Conservation (phyloP, 2,113 vertebrate species). For the Microtus richardsoni region DNA sequence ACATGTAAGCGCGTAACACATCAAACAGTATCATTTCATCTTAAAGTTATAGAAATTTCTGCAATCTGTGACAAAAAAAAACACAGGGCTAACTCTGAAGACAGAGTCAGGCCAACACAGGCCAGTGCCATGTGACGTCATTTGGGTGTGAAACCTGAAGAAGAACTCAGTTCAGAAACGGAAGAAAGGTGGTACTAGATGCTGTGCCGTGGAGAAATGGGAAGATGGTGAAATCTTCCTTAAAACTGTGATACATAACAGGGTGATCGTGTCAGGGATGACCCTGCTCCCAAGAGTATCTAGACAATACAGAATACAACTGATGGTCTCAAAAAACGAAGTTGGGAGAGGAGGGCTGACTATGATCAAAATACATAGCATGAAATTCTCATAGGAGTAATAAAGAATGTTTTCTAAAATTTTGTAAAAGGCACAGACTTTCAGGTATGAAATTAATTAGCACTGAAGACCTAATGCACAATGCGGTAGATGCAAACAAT, state of each 20-base stretch:
- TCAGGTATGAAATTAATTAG: background rate
- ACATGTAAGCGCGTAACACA: background rate
- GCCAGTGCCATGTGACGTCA: background rate
- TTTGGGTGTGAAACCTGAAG: background rate
- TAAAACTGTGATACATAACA: background rate
- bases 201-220: background rate
- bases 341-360: background rate
- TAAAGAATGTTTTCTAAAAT: background rate
- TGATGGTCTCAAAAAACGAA: background rate
- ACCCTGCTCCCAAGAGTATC: background rate
- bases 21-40: background rate
- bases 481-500: background rate
- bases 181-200: background rate
- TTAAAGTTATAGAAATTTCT: background rate
- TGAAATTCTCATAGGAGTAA: background rate
- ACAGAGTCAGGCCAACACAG: background rate
- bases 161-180: background rate
- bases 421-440: background rate
- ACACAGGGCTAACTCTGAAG: background rate
- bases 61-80: background rate
- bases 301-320: background rate
- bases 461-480: background rate
- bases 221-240: background rate
- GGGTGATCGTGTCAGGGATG: background rate
- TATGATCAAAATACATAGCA: background rate